These are phyloP conservation scores for Drosophila burlai DNA, from an alignment of 1,140 invertebrate species.

Conservation along the genomic window DNA sequence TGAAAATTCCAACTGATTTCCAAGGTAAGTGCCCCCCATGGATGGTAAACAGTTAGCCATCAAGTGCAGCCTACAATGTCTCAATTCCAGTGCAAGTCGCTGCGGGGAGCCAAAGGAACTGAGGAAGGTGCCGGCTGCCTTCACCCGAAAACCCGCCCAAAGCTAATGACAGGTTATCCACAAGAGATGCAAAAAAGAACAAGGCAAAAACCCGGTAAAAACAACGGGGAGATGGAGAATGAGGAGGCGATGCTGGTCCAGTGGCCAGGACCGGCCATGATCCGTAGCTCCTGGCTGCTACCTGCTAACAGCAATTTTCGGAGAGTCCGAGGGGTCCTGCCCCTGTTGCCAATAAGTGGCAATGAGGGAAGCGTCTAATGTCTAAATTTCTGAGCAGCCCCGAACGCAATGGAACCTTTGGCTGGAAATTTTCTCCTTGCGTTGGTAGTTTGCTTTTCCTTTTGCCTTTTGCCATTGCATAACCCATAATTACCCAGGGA, in stretches of 20 bases:
- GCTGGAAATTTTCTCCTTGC: slow-evolving; percentile 24
- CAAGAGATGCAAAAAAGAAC: slow-evolving; percentile 70
- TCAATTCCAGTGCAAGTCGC: slow-evolving; percentile 68
- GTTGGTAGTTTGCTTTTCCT: slow-evolving; percentile 39
- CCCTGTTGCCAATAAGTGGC: slow-evolving; percentile 77
- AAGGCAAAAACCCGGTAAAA: not conserved
- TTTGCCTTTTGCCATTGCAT: slow-evolving; percentile 69
- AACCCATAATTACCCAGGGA: slow-evolving; percentile 58
- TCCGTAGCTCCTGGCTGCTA: slow-evolving; percentile 59
- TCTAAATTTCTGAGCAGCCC: slow-evolving; percentile 71
- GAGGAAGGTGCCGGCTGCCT: slow-evolving; percentile 32
- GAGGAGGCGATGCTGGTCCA: slow-evolving; percentile 23
- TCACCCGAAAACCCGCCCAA: slow-evolving; percentile 42
- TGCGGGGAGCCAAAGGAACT: slow-evolving; percentile 30
- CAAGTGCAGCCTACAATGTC: slow-evolving; percentile 70
- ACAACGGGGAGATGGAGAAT: not conserved
- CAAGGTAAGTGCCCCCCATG: slow-evolving; percentile 16
- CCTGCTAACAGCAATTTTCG: slow-evolving; percentile 70
- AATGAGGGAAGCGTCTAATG: slow-evolving; percentile 70
- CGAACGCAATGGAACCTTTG: slow-evolving; percentile 37
- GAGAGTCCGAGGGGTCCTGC: slow-evolving; percentile 25
- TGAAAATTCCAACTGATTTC: slow-evolving; percentile 8
- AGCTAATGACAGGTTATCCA: slow-evolving; percentile 79
- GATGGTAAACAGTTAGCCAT: slow-evolving; percentile 13
- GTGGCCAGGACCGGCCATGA: slow-evolving; percentile 63